Conservation (phyloP, 2,113 vertebrate genomes). For the Callospermophilus lateralis region DNA sequence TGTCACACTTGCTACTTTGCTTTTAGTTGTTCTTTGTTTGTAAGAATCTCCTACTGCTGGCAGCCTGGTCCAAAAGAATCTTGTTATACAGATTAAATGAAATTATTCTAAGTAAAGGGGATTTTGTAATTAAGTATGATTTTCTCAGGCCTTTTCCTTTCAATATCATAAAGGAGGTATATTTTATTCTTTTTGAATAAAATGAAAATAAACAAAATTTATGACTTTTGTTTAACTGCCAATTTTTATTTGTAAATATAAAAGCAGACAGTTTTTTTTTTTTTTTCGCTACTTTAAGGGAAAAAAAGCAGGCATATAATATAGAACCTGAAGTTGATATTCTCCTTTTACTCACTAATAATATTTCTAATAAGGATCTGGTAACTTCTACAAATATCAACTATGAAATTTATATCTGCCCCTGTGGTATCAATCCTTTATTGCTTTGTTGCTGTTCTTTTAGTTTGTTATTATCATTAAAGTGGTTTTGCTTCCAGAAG, state of each 20-base stretch:
- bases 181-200: neutral
- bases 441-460: neutral
- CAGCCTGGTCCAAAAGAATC: neutral
- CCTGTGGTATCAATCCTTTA: too few species aligned
- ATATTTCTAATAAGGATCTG: neutral
- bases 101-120: neutral
- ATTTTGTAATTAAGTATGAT: neutral
- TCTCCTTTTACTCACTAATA: neutral
- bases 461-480: neutral
- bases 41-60: neutral
- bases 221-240: neutral
- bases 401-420: neutral
- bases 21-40: neutral
- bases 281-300: rapidly evolving
- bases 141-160: neutral
- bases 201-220: neutral
- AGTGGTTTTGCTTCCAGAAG: constrained; percentile 49
- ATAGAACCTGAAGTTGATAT: neutral
- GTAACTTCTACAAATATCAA: neutral
- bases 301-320: neutral
- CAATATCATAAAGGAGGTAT: rapidly evolving
- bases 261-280: neutral
- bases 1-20: neutral
- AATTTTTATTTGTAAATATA: neutral
- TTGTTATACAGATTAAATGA: neutral